These are phyloP conservation scores for Platanista minor DNA, from an alignment of 2,113 vertebrate genomes.

Conservation along the genomic window DNA sequence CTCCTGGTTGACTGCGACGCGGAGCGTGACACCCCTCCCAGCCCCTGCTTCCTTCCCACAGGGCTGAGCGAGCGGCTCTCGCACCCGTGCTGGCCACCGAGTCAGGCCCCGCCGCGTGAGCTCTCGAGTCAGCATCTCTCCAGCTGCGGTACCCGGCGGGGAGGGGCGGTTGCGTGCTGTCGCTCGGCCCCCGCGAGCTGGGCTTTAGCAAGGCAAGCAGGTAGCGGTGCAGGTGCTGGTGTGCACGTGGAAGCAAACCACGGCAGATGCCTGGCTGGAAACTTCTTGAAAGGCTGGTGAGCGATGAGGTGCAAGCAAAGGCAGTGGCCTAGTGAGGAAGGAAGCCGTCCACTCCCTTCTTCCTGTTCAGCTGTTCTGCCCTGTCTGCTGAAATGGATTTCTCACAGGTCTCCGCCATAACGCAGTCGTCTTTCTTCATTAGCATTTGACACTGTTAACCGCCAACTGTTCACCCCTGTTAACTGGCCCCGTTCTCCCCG, in stretches of 20 bases:
- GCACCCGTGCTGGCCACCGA: not conserved
- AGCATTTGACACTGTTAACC: not conserved
- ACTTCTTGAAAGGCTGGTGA: not conserved
- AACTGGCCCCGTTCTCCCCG: too few species aligned
- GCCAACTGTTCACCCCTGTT: rapidly evolving
- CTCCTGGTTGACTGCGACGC: not conserved
- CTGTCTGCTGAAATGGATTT: not conserved
- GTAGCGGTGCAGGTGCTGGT: rapidly evolving
- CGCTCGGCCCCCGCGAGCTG: not conserved
- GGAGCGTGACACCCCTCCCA: not conserved
- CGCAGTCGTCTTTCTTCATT: too few species aligned
- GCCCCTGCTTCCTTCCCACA: not conserved
- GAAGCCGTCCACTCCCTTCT: not conserved
- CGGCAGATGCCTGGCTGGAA: rapidly evolving
- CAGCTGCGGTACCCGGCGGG: too few species aligned
- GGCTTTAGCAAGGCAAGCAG: not conserved
- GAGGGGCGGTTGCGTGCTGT: rapidly evolving
- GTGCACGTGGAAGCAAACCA: not conserved
- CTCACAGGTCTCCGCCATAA: not conserved
- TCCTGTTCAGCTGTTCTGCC: not conserved
- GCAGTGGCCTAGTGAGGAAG: not conserved
- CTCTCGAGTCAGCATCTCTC: not conserved
- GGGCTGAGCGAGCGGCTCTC: not conserved
- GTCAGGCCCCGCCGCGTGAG: not conserved
- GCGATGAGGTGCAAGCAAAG: not conserved